Conservation (phyloP, 35 echinoderm and acorn worm species). For the Ophioderma brevispina region DNA sequence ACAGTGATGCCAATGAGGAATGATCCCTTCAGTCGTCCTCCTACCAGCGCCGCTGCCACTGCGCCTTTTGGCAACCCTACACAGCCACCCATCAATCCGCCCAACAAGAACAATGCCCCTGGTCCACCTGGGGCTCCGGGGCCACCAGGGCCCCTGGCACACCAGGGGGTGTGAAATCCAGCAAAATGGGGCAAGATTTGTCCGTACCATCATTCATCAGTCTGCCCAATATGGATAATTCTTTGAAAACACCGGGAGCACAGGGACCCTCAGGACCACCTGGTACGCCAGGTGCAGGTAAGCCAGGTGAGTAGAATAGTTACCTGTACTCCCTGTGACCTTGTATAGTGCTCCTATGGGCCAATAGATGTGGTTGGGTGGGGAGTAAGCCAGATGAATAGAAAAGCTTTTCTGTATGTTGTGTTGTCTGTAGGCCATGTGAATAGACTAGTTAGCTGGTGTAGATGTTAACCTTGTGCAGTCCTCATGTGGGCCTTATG, state of each 20-base stretch:
- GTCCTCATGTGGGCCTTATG: too few relatives aligned
- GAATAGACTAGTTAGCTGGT: too few relatives aligned
- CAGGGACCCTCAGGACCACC: background rate
- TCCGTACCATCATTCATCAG: background rate
- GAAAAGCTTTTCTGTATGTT: too few relatives aligned
- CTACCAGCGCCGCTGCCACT: background rate
- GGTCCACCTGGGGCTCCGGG: background rate
- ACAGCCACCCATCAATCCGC: conserved; percentile 63
- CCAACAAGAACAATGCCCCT: conserved; percentile 31
- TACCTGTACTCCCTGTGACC: too few relatives aligned
- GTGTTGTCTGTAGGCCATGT: too few relatives aligned
- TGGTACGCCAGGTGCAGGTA: background rate
- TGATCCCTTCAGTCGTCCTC: conserved; percentile 12
- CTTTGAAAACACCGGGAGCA: background rate
- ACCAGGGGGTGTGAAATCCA: background rate
- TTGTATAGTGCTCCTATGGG: too few relatives aligned
- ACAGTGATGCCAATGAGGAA: background rate
- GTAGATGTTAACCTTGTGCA: too few relatives aligned
- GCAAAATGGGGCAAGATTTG: background rate
- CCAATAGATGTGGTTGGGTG: too few relatives aligned
- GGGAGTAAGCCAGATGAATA: too few relatives aligned
- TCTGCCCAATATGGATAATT: background rate
- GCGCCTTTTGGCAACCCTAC: conserved; percentile 39
- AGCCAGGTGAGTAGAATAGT: background rate
- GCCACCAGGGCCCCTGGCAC: background rate